These are phyloP conservation scores for Rynchops niger DNA, from an alignment of 2,113 vertebrate genomes.

Conservation along the genomic window DNA sequence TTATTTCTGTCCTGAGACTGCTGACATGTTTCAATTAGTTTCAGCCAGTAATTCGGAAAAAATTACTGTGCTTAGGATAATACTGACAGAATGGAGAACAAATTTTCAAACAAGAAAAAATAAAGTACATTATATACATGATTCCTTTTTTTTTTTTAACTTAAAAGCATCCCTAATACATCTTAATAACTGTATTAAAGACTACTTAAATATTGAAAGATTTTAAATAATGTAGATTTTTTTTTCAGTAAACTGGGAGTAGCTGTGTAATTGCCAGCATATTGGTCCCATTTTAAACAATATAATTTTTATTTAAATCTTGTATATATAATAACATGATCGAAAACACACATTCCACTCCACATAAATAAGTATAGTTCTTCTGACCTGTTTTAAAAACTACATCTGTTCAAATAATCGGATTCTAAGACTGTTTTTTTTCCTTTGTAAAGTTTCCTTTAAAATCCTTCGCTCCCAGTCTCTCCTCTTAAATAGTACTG, in stretches of 20 bases:
- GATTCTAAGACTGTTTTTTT: conserved; percentile 22
- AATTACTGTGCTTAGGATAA: conserved; percentile 23
- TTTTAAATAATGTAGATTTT: conserved; percentile 77
- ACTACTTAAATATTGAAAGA: conserved; percentile 68
- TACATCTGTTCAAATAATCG: conserved; percentile 59
- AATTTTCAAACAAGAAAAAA: conserved; percentile 47
- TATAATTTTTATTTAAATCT: conserved; percentile 74
- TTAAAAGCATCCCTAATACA: conserved; percentile 57
- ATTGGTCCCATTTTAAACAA: conserved; percentile 79
- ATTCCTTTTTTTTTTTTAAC: conserved; percentile 38
- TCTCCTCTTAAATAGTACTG: conserved; percentile 6
- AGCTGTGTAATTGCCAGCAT: conserved; percentile 61
- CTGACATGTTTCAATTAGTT: conserved; percentile 29
- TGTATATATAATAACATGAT: conserved; percentile 72
- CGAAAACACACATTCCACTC: conserved; percentile 49
- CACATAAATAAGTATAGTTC: conserved; percentile 75
- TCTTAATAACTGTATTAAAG: conserved; percentile 62
- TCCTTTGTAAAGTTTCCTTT: conserved; percentile 25
- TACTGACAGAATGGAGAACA: conserved; percentile 15
- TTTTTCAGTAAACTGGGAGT: conserved; percentile 68
- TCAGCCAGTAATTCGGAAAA: not conserved
- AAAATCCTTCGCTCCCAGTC: conserved; percentile 33
- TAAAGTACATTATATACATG: conserved; percentile 61
- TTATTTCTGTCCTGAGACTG: conserved; percentile 42
- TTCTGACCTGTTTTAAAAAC: conserved; percentile 61